Conservation (phyloP, 1,140 invertebrate species). For the Bombus consobrinus region DNA sequence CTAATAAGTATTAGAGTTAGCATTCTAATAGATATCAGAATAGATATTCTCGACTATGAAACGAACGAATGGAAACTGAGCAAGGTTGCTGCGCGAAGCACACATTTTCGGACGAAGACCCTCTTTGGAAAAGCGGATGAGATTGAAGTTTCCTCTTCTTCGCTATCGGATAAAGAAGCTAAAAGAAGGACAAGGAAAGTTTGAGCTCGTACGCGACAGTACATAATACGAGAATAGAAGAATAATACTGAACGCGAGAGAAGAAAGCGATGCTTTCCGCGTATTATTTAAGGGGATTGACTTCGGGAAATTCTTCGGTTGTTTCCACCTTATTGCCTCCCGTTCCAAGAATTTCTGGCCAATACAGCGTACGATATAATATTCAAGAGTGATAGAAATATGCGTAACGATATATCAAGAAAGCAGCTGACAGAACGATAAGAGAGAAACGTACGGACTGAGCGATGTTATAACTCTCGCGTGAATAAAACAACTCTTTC, state of each 20-base stretch:
- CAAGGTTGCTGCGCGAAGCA: too few species aligned
- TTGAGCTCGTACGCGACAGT: too few species aligned
- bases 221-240: too few species aligned
- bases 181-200: too few species aligned
- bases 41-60: too few species aligned
- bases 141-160: neutral
- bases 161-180: neutral
- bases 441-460: neutral
- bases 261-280: fast-evolving
- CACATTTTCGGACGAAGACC: neutral
- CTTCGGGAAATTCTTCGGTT: neutral
- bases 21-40: too few species aligned
- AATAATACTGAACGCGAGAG: too few species aligned
- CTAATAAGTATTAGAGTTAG: too few species aligned
- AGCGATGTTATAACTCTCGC: too few species aligned
- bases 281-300: neutral
- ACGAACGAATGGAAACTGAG: too few species aligned
- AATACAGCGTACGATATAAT: neutral
- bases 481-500: neutral
- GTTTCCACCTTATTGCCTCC: neutral
- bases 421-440: neutral
- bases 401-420: too few species aligned
- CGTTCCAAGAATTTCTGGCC: neutral
- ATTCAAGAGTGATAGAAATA: neutral
- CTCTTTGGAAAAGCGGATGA: too few species aligned